Evolutionary conservation across 2,113 vertebrate species (phyloP).

Genomic region (Tragelaphus imberbis): DNA sequence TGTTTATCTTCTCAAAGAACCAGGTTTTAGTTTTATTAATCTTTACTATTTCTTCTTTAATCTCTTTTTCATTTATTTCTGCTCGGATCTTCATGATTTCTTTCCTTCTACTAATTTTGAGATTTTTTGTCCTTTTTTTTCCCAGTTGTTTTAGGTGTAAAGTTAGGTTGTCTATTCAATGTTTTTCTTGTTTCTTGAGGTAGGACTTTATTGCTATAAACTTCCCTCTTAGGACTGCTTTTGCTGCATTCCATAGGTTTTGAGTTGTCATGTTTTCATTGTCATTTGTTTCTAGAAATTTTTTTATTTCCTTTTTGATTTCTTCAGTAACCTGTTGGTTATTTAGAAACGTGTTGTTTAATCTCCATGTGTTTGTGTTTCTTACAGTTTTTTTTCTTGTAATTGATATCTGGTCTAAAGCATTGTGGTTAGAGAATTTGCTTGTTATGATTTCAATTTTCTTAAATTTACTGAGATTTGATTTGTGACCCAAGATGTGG

Average conservation of each 20-base stretch:
- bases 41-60: not conserved
- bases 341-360: not conserved
- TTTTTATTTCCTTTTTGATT: not conserved
- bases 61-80: not conserved
- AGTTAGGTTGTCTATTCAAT: not conserved
- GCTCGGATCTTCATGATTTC: not conserved
- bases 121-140: not conserved
- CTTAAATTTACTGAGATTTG: not conserved
- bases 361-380: not conserved
- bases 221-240: not conserved
- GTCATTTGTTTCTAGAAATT: not conserved
- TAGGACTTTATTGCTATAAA: not conserved
- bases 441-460: not conserved
- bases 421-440: not conserved
- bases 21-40: not conserved
- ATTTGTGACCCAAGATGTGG: not conserved
- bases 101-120: not conserved
- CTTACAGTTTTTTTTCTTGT: not conserved
- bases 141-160: not conserved
- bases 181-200: not conserved
- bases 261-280: not conserved
- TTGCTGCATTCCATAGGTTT: not conserved
- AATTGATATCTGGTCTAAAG: not conserved
- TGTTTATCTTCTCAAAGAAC: not conserved
- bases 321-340: not conserved